Percentiles rank a stretch among this genome's conserved stretches.
These are phyloP conservation scores for Lethrus apterus DNA, from an alignment of 1,140 invertebrate species.

Conservation along the genomic window DNA sequence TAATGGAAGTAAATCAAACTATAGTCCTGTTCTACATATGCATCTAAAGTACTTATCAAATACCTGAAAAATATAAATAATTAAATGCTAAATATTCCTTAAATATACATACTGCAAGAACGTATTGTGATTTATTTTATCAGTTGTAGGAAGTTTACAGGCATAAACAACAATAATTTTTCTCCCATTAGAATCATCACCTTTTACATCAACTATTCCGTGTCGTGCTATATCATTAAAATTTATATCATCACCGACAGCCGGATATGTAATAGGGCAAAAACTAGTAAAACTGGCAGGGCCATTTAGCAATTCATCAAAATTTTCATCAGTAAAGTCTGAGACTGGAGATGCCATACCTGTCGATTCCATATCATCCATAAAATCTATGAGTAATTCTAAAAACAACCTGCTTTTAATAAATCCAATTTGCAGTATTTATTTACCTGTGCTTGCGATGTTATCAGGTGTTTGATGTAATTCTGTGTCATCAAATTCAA, in stretches of 20 bases:
- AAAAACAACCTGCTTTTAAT: background rate
- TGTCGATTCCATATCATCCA: conserved; percentile 36
- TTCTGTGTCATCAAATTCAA: conserved; percentile 95
- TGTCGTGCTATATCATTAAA: conserved; percentile 72
- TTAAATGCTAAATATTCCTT: background rate
- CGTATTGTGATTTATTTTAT: conserved; percentile 73
- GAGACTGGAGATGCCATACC: conserved; percentile 36
- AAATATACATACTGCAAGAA: conserved; percentile 62
- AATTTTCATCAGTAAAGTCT: conserved; percentile 71
- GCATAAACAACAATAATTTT: conserved; percentile 94
- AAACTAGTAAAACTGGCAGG: conserved; percentile 35
- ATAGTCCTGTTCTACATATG: conserved; percentile 98
- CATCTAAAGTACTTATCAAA: conserved; percentile 90
- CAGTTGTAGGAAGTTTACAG: conserved; percentile 83
- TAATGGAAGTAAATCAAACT: conserved; percentile 99
- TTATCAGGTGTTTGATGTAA: conserved; percentile 53
- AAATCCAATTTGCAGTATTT: conserved; percentile 1
- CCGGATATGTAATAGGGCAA: conserved; percentile 36
- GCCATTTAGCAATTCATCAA: conserved; percentile 75
- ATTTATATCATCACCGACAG: conserved; percentile 50
- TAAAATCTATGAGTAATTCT: conserved; percentile 31
- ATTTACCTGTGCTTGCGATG: conserved; percentile 42
- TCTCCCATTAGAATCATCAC: conserved; percentile 82
- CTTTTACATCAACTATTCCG: conserved; percentile 84
- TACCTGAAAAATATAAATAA: conserved; percentile 58